phyloP scores from a whole-genome alignment of 2,113 vertebrate genomes.

The Cavia aperea region DNA sequence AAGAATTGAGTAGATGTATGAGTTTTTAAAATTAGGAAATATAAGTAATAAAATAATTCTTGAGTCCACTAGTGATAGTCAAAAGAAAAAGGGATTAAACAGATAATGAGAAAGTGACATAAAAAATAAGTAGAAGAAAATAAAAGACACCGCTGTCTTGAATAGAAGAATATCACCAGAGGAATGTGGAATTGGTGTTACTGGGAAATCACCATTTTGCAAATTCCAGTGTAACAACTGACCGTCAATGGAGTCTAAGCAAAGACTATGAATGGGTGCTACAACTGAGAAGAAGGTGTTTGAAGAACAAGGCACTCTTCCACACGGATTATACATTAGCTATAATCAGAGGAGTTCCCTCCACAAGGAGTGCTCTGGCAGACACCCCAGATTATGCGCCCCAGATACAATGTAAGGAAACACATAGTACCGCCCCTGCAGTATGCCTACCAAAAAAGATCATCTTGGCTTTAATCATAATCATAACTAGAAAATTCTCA shows the following conservation, averaged over 20 bases:
- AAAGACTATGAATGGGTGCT: not conserved
- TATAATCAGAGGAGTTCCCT: not conserved
- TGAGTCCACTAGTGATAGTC: not conserved
- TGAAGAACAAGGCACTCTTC: not conserved
- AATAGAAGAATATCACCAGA: not conserved
- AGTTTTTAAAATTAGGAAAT: conserved; percentile 15
- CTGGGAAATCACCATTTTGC: not conserved
- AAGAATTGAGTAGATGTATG: not conserved
- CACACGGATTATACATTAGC: not conserved
- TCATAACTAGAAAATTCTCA: not conserved
- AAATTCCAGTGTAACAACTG: not conserved
- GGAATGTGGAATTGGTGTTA: not conserved
- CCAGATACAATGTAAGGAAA: not conserved
- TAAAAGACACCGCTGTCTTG: not conserved
- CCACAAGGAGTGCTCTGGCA: not conserved
- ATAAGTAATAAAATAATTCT: conserved; percentile 2
- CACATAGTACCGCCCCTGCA: not conserved
- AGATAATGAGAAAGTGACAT: not conserved
- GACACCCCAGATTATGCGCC: not conserved
- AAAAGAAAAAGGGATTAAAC: not conserved
- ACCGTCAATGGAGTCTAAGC: not conserved
- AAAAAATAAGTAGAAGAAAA: not conserved
- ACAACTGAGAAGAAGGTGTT: not conserved
- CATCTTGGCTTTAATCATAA: not conserved
- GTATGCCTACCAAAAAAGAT: not conserved